Evolutionary conservation across 2,113 vertebrate genomes (phyloP), one percentile per base, ranked within the genome.

Genomic region (Burhinus bistriatus): DNA sequence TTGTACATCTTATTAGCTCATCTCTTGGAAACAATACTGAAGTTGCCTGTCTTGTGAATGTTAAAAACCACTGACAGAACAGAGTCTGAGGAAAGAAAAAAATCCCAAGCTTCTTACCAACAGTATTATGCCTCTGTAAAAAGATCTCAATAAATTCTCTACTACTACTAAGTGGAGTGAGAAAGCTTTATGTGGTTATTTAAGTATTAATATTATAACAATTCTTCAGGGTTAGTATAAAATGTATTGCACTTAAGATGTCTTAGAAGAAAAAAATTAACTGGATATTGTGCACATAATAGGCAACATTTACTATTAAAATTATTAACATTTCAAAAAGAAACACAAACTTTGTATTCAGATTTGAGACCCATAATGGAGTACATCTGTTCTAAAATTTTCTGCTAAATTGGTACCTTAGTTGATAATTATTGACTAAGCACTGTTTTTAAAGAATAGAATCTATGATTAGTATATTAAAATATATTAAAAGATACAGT

Each of bases 1-100:
- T 80, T 89, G n/a, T 94, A 34, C 76, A 87, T 70, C 80, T 87
- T 51, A 54, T 70, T 96, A 95, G 91, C 92, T 94, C 92, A 96
- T 95, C 93, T 94, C 80, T 84, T 97, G 95, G 89, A 97, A 97
- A 82, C 87, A 58, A 83, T 30, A 72, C 89, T 84, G 76, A n/a
- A 70, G 68, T 94, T 88, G 61, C 86, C 65, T 97, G 93, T 96
- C 91, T 89, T 88, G 70, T 95, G 96, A 96, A 93, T 77, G 19
- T 95, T 94, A 83, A 88, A 96, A 98, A 97, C 95, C 55, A 79
- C 70, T 85, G 59, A 65, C 66, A 49, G 83, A 92, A 94, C 57
- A 88, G 77, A 91, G 80, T 40, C 36, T 32, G 71, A 87, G 92
- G 93, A 86, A 86, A 81, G 55, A 77, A 51, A 86, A 83, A 68